Conservation (phyloP, 2,888 invertebrate species). For the Melikaiella ostensackeni region DNA sequence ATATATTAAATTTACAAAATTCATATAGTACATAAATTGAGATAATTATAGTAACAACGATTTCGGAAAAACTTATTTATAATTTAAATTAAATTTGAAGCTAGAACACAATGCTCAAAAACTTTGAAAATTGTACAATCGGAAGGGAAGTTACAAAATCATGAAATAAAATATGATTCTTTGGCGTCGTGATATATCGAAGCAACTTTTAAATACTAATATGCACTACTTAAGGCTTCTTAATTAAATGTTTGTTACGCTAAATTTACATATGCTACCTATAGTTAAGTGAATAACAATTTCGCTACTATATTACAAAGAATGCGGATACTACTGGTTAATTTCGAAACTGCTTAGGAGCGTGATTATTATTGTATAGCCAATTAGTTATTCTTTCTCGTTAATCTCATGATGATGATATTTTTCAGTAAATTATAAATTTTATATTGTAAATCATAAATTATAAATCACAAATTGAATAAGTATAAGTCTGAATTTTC, state of each 20-base stretch:
- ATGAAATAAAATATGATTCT: slow-evolving; percentile 37
- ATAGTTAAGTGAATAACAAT: slow-evolving; percentile 9
- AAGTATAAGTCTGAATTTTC: not conserved
- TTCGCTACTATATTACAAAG: slow-evolving; percentile 28
- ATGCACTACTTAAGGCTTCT: slow-evolving; percentile 30
- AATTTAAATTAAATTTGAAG: not conserved
- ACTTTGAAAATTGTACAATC: slow-evolving; percentile 5
- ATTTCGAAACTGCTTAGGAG: slow-evolving; percentile 26
- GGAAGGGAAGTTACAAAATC: not conserved
- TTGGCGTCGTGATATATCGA: not conserved
- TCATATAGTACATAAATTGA: too few species aligned
- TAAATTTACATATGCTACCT: slow-evolving; percentile 15
- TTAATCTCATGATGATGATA: slow-evolving; percentile 31
- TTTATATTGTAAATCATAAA: not conserved
- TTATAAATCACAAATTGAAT: slow-evolving; percentile 15
- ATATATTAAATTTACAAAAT: too few species aligned
- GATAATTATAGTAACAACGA: too few species aligned
- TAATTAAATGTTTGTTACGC: slow-evolving; percentile 11
- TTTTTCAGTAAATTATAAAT: slow-evolving; percentile 34
- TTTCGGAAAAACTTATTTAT: too few species aligned
- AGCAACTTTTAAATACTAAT: slow-evolving; percentile 9
- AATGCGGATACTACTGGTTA: slow-evolving; percentile 36
- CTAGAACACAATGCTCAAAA: not conserved
- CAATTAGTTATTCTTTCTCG: slow-evolving; percentile 29
- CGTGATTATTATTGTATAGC: slow-evolving; percentile 27